phyloP scores from a whole-genome alignment of 2,113 vertebrate species.

The Myanophis thanlyinensis region DNA sequence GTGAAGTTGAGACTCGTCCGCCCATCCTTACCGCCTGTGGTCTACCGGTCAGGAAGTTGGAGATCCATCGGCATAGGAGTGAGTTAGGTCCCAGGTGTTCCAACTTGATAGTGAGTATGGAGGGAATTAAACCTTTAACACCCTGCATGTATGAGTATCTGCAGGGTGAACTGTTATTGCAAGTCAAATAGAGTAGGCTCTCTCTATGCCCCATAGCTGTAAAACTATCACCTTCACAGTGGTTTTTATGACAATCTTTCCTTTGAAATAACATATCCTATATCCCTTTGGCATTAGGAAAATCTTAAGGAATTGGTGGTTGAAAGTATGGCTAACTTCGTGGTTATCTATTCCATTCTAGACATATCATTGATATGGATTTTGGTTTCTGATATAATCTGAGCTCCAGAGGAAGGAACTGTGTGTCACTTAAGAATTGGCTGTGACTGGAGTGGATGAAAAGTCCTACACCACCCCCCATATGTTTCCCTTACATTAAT shows the following conservation, averaged over 20 bases:
- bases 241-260: not conserved
- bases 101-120: no score
- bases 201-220: not conserved
- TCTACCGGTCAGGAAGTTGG: no score
- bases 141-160: not conserved
- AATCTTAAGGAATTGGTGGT: not conserved
- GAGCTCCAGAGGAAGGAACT: not conserved
- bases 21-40: no score
- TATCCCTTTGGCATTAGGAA: not conserved
- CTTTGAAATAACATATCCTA: not conserved
- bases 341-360: not conserved
- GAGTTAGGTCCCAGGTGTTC: no score
- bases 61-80: no score
- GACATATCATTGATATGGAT: not conserved
- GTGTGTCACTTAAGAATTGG: not conserved
- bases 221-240: not conserved
- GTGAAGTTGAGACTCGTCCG: no score
- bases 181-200: not conserved
- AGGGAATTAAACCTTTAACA: no score
- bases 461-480: not conserved
- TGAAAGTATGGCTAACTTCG: not conserved
- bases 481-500: not conserved
- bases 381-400: not conserved
- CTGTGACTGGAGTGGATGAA: not conserved
- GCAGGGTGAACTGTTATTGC: not conserved